Conservation (phyloP, 1,140 invertebrate genomes). For the Scaptodrosophila lebanonensis region DNA sequence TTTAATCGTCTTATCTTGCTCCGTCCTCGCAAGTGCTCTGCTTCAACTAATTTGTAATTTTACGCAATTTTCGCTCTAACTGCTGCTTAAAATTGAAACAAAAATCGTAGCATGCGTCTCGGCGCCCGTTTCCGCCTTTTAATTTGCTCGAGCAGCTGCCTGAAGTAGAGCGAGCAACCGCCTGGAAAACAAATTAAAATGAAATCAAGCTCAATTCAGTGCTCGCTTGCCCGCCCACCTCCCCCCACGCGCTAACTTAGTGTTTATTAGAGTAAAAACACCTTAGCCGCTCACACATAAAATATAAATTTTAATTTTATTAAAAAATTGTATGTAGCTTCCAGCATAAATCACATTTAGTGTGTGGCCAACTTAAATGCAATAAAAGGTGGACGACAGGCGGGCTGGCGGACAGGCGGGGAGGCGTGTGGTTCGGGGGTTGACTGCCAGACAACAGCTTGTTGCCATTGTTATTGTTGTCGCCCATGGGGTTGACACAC, state of each 20-base stretch:
- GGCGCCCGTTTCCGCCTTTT: too few relatives aligned
- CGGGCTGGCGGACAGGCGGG: neutral
- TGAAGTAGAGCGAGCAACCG: neutral
- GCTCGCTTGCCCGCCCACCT: neutral
- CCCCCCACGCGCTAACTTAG: conserved; percentile 1
- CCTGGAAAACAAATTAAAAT: conserved; percentile 44
- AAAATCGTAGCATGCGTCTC: too few relatives aligned
- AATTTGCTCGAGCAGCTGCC: conserved; percentile 4
- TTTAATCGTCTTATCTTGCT: too few relatives aligned
- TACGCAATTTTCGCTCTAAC: too few relatives aligned
- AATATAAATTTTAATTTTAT: conserved; percentile 63
- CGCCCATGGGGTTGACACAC: conserved; percentile 6
- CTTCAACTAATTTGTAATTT: too few relatives aligned
- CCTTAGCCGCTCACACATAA: conserved; percentile 33
- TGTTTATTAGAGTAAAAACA: conserved; percentile 64
- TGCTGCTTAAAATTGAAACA: too few relatives aligned
- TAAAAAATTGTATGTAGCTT: conserved; percentile 69
- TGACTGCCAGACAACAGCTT: conserved; percentile 5
- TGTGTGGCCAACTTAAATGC: neutral
- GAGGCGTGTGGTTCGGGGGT: conserved; percentile 44
- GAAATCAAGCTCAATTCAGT: conserved; percentile 32
- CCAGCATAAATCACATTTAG: conserved; percentile 67
- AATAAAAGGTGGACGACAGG: neutral
- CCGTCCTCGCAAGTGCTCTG: too few relatives aligned
- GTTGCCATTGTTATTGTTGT: too few relatives aligned